These are phyloP conservation scores for Heteractis magnifica DNA, from an alignment of 92 coral and sea anemone genomes.

Conservation along the genomic window DNA sequence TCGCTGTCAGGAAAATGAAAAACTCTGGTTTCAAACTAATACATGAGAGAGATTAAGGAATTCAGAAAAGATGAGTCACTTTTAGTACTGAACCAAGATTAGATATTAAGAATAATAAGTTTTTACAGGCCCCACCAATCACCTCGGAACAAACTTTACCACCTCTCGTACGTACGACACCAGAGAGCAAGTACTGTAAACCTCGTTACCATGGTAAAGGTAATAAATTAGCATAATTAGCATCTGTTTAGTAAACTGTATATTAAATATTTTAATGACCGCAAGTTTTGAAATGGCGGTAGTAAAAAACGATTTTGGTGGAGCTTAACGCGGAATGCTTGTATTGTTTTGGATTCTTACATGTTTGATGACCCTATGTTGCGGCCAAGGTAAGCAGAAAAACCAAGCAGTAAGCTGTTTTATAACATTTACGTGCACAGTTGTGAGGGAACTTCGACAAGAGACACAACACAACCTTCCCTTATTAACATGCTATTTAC, in stretches of 20 bases:
- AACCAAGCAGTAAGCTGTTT: neutral
- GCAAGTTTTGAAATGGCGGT: constrained; percentile 29
- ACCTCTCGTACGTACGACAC: neutral
- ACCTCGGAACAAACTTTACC: constrained; percentile 6
- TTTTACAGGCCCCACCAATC: neutral
- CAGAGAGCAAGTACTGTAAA: neutral
- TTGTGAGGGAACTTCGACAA: constrained; percentile 3
- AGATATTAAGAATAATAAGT: neutral
- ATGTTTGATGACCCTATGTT: constrained; percentile 57
- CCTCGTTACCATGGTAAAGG: constrained; percentile 11
- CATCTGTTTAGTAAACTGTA: constrained; percentile 14
- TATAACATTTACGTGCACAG: constrained; percentile 6
- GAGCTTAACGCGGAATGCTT: constrained; percentile 46
- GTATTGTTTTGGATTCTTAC: constrained; percentile 42
- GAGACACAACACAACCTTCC: constrained; percentile 16
- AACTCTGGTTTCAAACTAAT: too few relatives aligned
- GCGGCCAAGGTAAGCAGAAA: constrained; percentile 51
- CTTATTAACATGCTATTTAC: constrained; percentile 32
- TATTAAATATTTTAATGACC: constrained; percentile 14
- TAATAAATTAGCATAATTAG: constrained; percentile 36
- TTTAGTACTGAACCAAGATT: too few relatives aligned
- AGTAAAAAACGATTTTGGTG: neutral
- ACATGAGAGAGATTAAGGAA: too few relatives aligned
- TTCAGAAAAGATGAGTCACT: too few relatives aligned
- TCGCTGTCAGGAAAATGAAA: too few relatives aligned